A percentile compares a stretch with the other conserved stretches of the same genome.
Conservation (phyloP, 64 coral and sea anemone species). For the Stylophora pistillata region DNA sequence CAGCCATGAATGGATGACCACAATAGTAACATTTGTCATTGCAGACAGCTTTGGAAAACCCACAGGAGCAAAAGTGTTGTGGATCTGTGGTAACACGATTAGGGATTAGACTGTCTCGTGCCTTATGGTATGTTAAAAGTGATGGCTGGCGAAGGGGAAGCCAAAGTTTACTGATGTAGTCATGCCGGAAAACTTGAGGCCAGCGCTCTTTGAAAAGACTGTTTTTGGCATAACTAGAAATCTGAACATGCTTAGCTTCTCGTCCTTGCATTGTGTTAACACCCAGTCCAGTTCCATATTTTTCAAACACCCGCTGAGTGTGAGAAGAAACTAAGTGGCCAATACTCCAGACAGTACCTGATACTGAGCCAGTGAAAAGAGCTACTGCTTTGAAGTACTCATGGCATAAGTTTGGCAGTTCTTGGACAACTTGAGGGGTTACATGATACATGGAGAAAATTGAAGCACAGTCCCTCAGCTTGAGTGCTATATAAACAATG, state of each 20-base stretch:
- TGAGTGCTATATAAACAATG: conserved; percentile 55
- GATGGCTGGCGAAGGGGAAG: conserved; percentile 54
- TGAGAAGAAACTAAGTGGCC: conserved; percentile 59
- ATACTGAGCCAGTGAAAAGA: conserved; percentile 54
- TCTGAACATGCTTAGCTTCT: conserved; percentile 70
- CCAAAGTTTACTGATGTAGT: conserved; percentile 68
- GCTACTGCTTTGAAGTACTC: conserved; percentile 57
- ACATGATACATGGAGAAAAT: conserved; percentile 51
- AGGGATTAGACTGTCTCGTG: conserved; percentile 59
- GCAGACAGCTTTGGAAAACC: too few relatives aligned
- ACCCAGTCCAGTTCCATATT: conserved; percentile 55
- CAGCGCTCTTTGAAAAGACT: conserved; percentile 53
- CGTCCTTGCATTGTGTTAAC: conserved; percentile 78
- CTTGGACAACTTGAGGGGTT: conserved; percentile 14
- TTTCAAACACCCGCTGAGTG: conserved; percentile 53
- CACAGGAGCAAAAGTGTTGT: too few relatives aligned
- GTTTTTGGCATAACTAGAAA: conserved; percentile 66
- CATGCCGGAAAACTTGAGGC: conserved; percentile 63
- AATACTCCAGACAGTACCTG: conserved; percentile 72
- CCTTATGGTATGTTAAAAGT: conserved; percentile 55
- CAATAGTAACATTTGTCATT: too few relatives aligned
- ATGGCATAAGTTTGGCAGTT: conserved; percentile 20
- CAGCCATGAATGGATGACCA: too few relatives aligned
- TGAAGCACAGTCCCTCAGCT: conserved; percentile 47
- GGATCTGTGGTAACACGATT: conserved; percentile 17